Base-by-base conservation (phyloP, 2,113 vertebrate genomes). In the Vireo altiloquus region DNA sequence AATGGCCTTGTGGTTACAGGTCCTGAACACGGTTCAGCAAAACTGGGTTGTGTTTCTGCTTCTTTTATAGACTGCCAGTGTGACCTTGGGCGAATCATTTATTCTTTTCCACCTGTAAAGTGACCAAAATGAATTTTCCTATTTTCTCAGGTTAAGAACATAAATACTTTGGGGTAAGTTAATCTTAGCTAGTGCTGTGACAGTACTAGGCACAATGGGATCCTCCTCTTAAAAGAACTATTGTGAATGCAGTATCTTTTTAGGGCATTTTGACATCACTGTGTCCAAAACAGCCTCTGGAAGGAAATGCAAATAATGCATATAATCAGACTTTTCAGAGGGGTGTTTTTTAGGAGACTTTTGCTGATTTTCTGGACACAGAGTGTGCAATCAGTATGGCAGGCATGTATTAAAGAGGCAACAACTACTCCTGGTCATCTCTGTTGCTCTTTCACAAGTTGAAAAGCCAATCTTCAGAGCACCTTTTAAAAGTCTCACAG, bases 91-190 rank as follows among this genome's bases (percentile, higher is more conserved):
- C 0, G 0, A 90, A 64, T 82, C 9, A 47, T 23, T 90, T 63
- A 80, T 11, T 64, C 44, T 89, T 79, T 93, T 78, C 80, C 61
- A 96, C 90, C 80, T 89, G 72, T 65, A 82, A 89, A 90, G n/a
- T 39, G 53, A 87, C 49, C 35, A 82, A 92, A 89, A 95, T 33
- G 0, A 64, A 28, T 82, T 82, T 61, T 87, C 69, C 30, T 92
- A 16, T 89, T 92, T 90, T 86, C 49, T 87, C 53, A 84, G 4
- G 12, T 64, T 60, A 60, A 71, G 27, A 77, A 56, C 11, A 40
- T 44, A 56, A 90, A 57, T 63, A 49, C 8, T 70, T 40, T 23
- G 31, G 39, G 11, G 31, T n/a, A 33, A 66, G n/a, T 25, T 56
- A 83, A 75, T 50, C 16, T 83, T 40, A 88, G 17, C 37, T 83